phyloP scores from a whole-genome alignment of 2,888 invertebrate species.

The Ochropleura plecta region DNA sequence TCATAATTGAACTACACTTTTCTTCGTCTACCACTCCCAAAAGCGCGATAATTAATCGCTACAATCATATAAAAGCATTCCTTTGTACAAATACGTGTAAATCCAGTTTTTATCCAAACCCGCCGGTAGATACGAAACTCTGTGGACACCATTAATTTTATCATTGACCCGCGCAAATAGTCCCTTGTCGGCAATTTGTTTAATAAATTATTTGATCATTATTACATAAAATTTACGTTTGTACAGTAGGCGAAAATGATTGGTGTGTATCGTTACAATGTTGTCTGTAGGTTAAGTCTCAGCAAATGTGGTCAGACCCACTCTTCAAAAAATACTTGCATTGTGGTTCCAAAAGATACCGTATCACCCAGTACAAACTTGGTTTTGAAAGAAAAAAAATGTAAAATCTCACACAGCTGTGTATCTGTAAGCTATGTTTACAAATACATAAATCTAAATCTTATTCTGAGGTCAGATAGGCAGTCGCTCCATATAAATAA shows the following conservation, averaged over 20 bases:
- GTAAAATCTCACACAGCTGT: too few relatives aligned
- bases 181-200: conserved; percentile 60
- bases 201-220: conserved; percentile 63
- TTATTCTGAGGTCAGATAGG: too few relatives aligned
- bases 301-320: neutral
- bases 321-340: neutral
- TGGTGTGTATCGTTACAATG: neutral
- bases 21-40: conserved; percentile 3
- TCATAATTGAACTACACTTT: neutral
- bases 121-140: conserved; percentile 49
- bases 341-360: neutral
- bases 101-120: conserved; percentile 49
- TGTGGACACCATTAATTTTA: conserved; percentile 64
- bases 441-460: too few relatives aligned
- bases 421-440: too few relatives aligned
- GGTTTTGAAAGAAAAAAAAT: too few relatives aligned
- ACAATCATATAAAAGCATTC: conserved; percentile 29
- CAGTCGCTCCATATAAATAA: too few relatives aligned
- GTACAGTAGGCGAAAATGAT: conserved; percentile 6
- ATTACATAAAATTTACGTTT: conserved; percentile 35
- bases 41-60: conserved; percentile 35
- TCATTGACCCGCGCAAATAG: conserved; percentile 59
- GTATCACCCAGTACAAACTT: too few relatives aligned
- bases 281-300: neutral
- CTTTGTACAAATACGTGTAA: conserved; percentile 33